Evolutionary conservation across 2,113 vertebrate species (phyloP).

Genomic region (Nycticryphes semicollaris): DNA sequence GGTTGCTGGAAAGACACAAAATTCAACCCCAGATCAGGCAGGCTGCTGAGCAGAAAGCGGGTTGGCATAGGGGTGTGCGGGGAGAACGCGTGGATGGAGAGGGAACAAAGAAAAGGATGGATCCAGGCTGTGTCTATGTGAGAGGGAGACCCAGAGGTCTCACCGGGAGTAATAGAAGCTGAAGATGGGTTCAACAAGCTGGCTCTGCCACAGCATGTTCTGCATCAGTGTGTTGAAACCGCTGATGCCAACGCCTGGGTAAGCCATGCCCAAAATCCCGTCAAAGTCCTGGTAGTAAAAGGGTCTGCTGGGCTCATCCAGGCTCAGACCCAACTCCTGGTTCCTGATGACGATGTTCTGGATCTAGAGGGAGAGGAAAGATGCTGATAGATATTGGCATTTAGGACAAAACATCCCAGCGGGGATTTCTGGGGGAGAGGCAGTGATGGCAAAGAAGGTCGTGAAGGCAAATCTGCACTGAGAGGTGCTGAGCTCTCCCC

Average conservation of each 20-base stretch:
- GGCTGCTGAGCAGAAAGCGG: background rate
- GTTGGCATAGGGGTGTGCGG: fast-evolving
- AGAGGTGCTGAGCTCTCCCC: background rate
- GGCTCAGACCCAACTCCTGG: constrained; percentile 80
- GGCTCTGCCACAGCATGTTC: constrained; percentile 42
- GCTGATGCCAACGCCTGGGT: background rate
- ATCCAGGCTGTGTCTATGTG: background rate
- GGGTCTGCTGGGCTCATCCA: constrained; percentile 41
- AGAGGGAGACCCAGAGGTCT: background rate
- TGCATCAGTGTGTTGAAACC: constrained; percentile 31
- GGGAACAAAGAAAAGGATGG: background rate
- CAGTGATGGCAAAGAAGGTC: background rate
- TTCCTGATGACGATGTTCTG: constrained; percentile 66
- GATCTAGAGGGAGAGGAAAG: constrained; percentile 56
- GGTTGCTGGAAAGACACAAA: constrained; percentile 23
- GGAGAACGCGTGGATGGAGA: background rate
- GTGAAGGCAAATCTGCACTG: background rate
- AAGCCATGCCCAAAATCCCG: constrained; percentile 73
- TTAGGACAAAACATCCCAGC: background rate
- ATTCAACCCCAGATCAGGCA: background rate
- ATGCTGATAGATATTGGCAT: background rate
- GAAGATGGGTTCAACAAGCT: constrained; percentile 61
- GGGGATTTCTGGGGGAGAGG: background rate
- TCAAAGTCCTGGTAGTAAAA: constrained; percentile 69
- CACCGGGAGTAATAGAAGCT: constrained; percentile 68